Evolutionary conservation across 1,140 invertebrate genomes (phyloP), one percentile per base, ranked within the genome.

Genomic region (Pogonomyrmex californicus): DNA sequence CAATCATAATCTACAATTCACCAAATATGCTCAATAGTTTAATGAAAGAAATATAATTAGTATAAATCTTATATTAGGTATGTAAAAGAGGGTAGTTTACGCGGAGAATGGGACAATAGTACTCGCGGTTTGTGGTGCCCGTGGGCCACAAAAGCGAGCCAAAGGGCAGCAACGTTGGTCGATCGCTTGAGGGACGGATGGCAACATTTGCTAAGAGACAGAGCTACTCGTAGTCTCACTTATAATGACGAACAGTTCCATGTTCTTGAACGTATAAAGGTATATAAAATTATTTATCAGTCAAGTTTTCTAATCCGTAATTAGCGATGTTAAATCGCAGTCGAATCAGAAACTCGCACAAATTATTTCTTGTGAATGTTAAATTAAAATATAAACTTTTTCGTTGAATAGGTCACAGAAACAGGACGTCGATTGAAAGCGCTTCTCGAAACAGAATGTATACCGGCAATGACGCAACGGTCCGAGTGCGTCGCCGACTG

Each of bases 211-310:
- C 96, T 98, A 41, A 96, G 98, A 58, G 98, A 99, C 95, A 96
- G 98, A 90, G 98, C 98, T 33, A 98, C 98, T 10, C 96, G 98
- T 86, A 97, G 96, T 85, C 94, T 99, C 1, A 98, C 98, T 0
- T 98, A 98, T 93, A 98, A 99, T 93, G 98, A 99, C 95, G 98
- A 99, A 95, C 98, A 99, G 94, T 98, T 99, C 93, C 98, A 99
- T 95, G 97, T 98, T 62, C 95, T 99, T 68, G 98, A 99, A 96
- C 97, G 98, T 92, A 96, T 97, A 54, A 97, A 97, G 91, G 96
- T 96, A 83, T 41, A 51, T 68, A 70, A 47, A 44, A 51, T 54
- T 73, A 63, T 4, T 4, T 85, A 14, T 30, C 23, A 23, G 0
- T 23, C 54, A 30, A 56, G 17, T 33, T 44, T 70, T 3, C 6